phyloP scores from a whole-genome alignment of 2,888 invertebrate genomes.

The Agrenia bidenticulata region DNA sequence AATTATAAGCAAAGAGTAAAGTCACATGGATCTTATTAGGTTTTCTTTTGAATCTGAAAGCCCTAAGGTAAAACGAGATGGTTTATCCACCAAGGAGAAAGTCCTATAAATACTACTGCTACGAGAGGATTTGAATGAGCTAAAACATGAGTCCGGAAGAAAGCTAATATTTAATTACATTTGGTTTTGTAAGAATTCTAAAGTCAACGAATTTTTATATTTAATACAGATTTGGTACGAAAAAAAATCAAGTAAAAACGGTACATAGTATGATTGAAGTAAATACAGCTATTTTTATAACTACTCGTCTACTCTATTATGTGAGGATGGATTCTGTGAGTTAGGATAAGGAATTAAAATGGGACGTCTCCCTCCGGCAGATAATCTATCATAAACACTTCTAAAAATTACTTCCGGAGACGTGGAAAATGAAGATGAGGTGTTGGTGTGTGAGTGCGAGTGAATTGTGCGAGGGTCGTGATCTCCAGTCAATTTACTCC shows the following conservation, averaged over 20 bases:
- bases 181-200: too few relatives aligned
- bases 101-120: too few relatives aligned
- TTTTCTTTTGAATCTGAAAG: too few relatives aligned
- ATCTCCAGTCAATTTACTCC: slow-evolving; percentile 52
- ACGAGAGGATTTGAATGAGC: too few relatives aligned
- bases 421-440: slow-evolving; percentile 48
- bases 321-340: slow-evolving; percentile 44
- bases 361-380: slow-evolving; percentile 52
- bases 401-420: slow-evolving; percentile 55
- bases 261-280: slow-evolving; percentile 5
- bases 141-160: too few relatives aligned
- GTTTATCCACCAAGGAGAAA: too few relatives aligned
- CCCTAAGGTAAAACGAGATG: too few relatives aligned
- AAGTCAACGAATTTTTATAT: too few relatives aligned
- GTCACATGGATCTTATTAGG: too few relatives aligned
- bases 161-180: too few relatives aligned
- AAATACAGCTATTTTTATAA: background rate
- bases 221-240: background rate
- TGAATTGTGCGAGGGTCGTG: slow-evolving; percentile 23
- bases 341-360: slow-evolving; percentile 53
- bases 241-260: background rate
- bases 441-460: slow-evolving; percentile 24
- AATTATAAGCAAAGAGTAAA: too few relatives aligned
- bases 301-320: slow-evolving; percentile 13
- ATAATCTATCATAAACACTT: slow-evolving; percentile 54